Base-by-base conservation (phyloP, 2,888 invertebrate genomes). In the Cacoxenus indagator region DNA sequence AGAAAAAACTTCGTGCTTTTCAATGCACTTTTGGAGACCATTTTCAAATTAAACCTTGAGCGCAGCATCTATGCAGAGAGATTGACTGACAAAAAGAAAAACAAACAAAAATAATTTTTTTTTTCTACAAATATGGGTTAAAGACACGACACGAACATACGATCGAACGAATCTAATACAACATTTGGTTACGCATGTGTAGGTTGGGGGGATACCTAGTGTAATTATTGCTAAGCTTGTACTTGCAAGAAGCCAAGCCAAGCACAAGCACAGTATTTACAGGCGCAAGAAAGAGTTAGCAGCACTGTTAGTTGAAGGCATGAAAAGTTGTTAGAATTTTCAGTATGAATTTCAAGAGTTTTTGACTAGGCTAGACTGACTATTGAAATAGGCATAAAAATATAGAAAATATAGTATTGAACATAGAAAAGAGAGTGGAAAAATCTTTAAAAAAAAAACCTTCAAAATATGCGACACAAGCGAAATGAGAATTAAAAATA, bases 181-280 rank as follows among this genome's bases (percentile, higher is more conserved):
- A n/a, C n/a, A n/a, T n/a, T n/a, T n/a, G n/a, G n/a, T n/a, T n/a
- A n/a, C n/a, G n/a, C n/a, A n/a, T n/a, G n/a, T n/a, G n/a, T n/a
- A n/a, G 43, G 77, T 75, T n/a, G n/a, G 82, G 86, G 85, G 85
- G 85, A 85, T 85, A 86, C 84, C 83, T 78, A 85, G 85, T 85
- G 85, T 85, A 85, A 86, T 85, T 85, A 86, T 85, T 85, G 85
- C 86, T 76, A 80, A 81, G 84, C 75, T 74, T 83, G 80, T 73
- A 76, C 80, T 79, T 79, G 79, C 72, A 66, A 64, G 76, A 75
- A 79, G 75, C 73, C 80, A 75, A 81, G 80, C 77, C 79, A 82
- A 82, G 75, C 69, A 76, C 82, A 51, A 51, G 51, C 51, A 51
- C 9, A 37, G 14, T 31, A 37, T 37, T n/a, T 37, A 37, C 37